Evolutionary conservation across 2,888 invertebrate genomes (phyloP), one percentile per base, ranked within the genome.

Genomic region (Eulithis prunata): DNA sequence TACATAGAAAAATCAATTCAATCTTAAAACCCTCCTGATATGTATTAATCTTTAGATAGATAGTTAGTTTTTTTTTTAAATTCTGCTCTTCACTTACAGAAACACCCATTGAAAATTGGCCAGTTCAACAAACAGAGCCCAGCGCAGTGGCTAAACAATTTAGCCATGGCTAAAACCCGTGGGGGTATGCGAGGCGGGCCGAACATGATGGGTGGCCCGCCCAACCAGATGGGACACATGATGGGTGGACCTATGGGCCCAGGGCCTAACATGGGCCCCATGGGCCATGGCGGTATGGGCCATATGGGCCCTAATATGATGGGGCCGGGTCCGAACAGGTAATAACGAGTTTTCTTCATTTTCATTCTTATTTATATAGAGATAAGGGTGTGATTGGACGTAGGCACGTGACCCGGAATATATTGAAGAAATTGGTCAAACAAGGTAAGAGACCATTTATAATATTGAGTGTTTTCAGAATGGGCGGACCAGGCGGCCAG

Each of bases 61-160:
- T n/a, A n/a, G n/a, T n/a, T 43, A 28, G 41, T 49, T 10, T 28
- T 1, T 12, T 41, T 43, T 45, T 38, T n/a, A 10, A 21, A 47
- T 13, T 13, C 32, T 4, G 3, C 28, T 7, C 45, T 41, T 73
- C 83, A 81, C 78, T 94, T 94, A 66, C 94, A 97, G 95, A 98
- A 98, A 94, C 97, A 98, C 89, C 98, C 98, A 4, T 94, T 97
- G 77, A 98, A 98, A 94, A 95, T 96, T 86, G 96, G 96, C 62
- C 98, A 97, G 83, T 96, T 97, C 86, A 96, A 96, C 85, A 95
- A 97, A 78, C 97, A 97, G 82, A 97, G 96, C 81, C 96, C 96
- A 57, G 95, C 96, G 32, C 96, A 96, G 81, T 97, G 97, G 96
- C 89, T 96, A 47, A 96, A 96, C 83, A 96, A 95, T 81, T 93